These are phyloP conservation scores for Cylloceria caligata DNA, from an alignment of 2,888 invertebrate species.

Conservation along the genomic window DNA sequence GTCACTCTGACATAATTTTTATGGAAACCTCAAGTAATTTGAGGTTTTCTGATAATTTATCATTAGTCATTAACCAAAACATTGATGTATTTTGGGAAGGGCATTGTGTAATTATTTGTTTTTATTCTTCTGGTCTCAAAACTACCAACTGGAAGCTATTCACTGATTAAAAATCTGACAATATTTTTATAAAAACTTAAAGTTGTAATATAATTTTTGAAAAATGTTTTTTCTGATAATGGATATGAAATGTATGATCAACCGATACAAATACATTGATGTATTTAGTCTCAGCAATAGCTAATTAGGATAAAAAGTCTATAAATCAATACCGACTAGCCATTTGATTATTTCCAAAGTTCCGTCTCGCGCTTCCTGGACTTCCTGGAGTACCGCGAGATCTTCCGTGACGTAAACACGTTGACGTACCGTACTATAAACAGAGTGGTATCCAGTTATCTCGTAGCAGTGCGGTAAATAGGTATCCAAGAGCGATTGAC, in stretches of 20 bases:
- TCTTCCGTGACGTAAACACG: background rate
- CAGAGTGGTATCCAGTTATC: constrained; percentile 11
- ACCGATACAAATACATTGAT: background rate
- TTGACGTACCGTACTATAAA: background rate
- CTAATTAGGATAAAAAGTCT: background rate
- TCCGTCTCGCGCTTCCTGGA: background rate
- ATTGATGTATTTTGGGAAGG: too few species aligned
- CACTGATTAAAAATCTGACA: too few species aligned
- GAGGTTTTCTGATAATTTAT: too few species aligned
- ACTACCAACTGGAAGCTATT: too few species aligned
- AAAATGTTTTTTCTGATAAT: background rate
- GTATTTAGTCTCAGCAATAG: background rate
- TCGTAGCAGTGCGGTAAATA: background rate
- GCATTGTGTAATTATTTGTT: too few species aligned
- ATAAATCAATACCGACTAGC: background rate
- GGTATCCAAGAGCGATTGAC: constrained; percentile 45
- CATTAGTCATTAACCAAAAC: too few species aligned
- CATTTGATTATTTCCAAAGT: constrained; percentile 2
- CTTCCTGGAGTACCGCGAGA: background rate
- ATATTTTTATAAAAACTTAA: too few species aligned
- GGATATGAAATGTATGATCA: background rate
- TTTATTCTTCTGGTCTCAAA: too few species aligned
- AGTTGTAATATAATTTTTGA: too few species aligned
- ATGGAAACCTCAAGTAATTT: too few species aligned
- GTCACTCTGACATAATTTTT: too few species aligned